phyloP scores from a whole-genome alignment of 1,140 invertebrate species.

The Anagrus nilaparvatae region DNA sequence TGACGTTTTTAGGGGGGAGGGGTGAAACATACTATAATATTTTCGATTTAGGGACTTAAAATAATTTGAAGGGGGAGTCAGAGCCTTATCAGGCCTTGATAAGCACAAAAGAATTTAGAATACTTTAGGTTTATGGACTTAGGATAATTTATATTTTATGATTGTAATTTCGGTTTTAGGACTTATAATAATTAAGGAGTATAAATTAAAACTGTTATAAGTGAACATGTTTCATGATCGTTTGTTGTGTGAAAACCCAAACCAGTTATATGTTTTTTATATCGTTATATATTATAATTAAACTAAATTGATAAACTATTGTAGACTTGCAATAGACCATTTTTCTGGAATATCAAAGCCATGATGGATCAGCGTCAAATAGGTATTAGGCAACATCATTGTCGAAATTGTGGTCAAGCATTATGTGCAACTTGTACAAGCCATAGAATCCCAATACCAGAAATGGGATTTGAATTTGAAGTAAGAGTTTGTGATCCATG shows the following conservation, averaged over 20 bases:
- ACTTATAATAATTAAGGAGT: too few species aligned
- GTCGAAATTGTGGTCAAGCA: conserved; percentile 83
- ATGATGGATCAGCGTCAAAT: conserved; percentile 97
- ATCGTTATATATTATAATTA: conserved; percentile 1
- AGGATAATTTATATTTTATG: too few species aligned
- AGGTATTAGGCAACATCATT: conserved; percentile 83
- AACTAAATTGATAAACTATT: too few species aligned
- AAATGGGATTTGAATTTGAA: conserved; percentile 96
- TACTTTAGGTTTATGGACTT: too few species aligned
- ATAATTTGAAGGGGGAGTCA: too few species aligned
- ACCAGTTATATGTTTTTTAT: neutral
- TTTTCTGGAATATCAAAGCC: conserved; percentile 96
- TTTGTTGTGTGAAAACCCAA: too few species aligned
- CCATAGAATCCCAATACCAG: conserved; percentile 77
- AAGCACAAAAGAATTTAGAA: conserved; percentile 71
- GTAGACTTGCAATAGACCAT: conserved; percentile 82
- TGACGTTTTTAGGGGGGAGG: too few species aligned
- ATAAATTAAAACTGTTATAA: too few species aligned
- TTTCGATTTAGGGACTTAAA: too few species aligned
- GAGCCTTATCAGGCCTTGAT: conserved; percentile 89
- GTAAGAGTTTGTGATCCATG: conserved; percentile 93
- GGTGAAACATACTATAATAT: too few species aligned
- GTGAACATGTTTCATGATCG: too few species aligned
- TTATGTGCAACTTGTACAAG: conserved; percentile 88
- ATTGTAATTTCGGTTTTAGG: too few species aligned